Percentiles rank a stretch among this genome's conserved stretches.
phyloP scores from a whole-genome alignment of 2,888 invertebrate species.

The Morpho achilles region DNA sequence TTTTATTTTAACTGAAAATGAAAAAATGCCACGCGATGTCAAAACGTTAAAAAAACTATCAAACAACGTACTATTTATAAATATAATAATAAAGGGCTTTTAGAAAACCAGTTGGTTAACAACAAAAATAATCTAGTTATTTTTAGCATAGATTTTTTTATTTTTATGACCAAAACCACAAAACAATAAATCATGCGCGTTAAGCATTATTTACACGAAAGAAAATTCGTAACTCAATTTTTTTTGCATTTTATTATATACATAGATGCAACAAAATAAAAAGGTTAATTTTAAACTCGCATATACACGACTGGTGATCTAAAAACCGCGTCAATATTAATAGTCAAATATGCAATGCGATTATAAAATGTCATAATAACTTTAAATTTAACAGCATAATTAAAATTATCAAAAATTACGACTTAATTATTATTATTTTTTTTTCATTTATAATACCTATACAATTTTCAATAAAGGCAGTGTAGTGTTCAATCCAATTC shows the following conservation, averaged over 20 bases:
- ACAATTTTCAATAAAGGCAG: not conserved
- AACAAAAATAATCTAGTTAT: too few species aligned
- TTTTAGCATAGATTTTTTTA: too few species aligned
- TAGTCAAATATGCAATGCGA: constrained; percentile 8
- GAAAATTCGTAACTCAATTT: too few species aligned
- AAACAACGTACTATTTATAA: constrained; percentile 2
- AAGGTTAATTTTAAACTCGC: not conserved
- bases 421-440: not conserved
- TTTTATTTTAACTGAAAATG: not conserved
- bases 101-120: constrained; percentile 1
- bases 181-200: too few species aligned
- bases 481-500: not conserved
- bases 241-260: too few species aligned
- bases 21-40: constrained; percentile 6
- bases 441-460: not conserved
- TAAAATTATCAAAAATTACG: not conserved
- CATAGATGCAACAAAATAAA: too few species aligned
- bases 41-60: not conserved
- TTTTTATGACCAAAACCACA: too few species aligned
- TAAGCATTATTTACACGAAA: too few species aligned
- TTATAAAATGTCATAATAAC: not conserved
- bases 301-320: not conserved
- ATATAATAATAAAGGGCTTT: not conserved
- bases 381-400: not conserved
- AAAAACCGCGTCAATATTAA: not conserved